Evolutionary conservation across 2,113 vertebrate genomes (phyloP).

Genomic region (Ranitomeya imitator): DNA sequence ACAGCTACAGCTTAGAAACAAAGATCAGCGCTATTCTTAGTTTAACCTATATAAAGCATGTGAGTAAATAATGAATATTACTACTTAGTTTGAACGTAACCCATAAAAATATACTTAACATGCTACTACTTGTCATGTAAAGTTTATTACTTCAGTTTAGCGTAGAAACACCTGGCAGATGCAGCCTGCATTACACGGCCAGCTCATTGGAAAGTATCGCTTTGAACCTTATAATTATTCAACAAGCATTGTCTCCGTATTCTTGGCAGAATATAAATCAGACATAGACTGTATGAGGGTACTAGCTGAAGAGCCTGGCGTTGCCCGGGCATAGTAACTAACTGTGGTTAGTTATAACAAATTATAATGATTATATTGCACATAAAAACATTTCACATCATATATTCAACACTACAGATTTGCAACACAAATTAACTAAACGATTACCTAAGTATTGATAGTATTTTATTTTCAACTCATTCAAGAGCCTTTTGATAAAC

Average conservation of each 20-base stretch:
- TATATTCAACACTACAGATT: no score
- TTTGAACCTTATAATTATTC: not conserved
- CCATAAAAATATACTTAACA: slow-evolving; percentile 52
- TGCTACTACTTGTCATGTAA: slow-evolving; percentile 26
- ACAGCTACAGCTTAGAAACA: slow-evolving; percentile 10
- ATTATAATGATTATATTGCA: no score
- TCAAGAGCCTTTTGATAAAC: no score
- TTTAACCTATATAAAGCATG: slow-evolving; percentile 47
- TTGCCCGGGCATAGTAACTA: no score
- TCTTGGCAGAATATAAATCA: not conserved
- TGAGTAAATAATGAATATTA: slow-evolving; percentile 45
- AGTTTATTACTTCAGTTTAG: slow-evolving; percentile 46
- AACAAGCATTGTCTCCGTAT: not conserved
- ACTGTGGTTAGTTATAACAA: no score
- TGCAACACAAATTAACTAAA: no score
- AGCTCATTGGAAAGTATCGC: not conserved
- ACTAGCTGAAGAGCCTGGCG: no score
- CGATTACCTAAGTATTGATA: no score
- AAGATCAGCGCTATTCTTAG: slow-evolving; percentile 37
- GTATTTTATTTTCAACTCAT: no score
- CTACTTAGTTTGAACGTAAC: slow-evolving; percentile 44
- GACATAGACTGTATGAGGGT: not conserved
- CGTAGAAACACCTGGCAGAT: slow-evolving; percentile 44
- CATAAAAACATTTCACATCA: no score
- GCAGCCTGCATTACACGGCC: not conserved